Evolutionary conservation across 2,888 invertebrate species (phyloP).

Genomic region (Volucella inflata): DNA sequence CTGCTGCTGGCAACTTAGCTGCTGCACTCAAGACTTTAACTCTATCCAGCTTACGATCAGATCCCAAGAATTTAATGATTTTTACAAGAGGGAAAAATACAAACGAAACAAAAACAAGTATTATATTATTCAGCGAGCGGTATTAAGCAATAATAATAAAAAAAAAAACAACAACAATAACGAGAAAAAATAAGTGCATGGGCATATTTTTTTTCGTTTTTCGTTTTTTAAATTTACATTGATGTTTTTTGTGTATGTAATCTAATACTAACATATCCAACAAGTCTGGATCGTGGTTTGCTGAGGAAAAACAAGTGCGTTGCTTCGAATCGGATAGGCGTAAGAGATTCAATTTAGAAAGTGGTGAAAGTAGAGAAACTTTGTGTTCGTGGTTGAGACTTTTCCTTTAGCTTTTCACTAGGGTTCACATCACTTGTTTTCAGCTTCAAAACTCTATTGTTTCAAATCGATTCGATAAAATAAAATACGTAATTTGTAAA

Average conservation of each 20-base stretch:
- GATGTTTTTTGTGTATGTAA: conserved; percentile 66
- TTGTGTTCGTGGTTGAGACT: conserved; percentile 63
- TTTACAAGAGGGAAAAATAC: conserved; percentile 30
- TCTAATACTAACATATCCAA: conserved; percentile 74
- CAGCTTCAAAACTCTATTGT: conserved; percentile 18
- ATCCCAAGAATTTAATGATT: conserved; percentile 46
- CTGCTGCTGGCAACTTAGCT: conserved; percentile 45
- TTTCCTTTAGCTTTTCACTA: conserved; percentile 70
- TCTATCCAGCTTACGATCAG: conserved; percentile 46
- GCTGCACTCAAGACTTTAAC: too few species aligned
- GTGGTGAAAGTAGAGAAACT: conserved; percentile 76
- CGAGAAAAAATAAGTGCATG: conserved; percentile 39
- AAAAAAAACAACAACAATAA: conserved; percentile 15
- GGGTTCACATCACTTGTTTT: conserved; percentile 61
- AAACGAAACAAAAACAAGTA: conserved; percentile 30
- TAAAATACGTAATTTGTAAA: conserved; percentile 2
- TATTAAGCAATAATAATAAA: conserved; percentile 37
- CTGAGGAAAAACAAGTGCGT: conserved; percentile 73
- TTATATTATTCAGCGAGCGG: conserved; percentile 15
- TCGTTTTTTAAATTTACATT: conserved; percentile 50
- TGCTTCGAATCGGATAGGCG: conserved; percentile 54
- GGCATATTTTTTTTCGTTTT: conserved; percentile 22
- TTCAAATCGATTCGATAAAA: not conserved
- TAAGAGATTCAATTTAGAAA: conserved; percentile 75
- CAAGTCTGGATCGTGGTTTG: conserved; percentile 65